Evolutionary conservation across 92 coral and sea anemone species (phyloP).

Genomic region (Parazoanthus atlanticus): DNA sequence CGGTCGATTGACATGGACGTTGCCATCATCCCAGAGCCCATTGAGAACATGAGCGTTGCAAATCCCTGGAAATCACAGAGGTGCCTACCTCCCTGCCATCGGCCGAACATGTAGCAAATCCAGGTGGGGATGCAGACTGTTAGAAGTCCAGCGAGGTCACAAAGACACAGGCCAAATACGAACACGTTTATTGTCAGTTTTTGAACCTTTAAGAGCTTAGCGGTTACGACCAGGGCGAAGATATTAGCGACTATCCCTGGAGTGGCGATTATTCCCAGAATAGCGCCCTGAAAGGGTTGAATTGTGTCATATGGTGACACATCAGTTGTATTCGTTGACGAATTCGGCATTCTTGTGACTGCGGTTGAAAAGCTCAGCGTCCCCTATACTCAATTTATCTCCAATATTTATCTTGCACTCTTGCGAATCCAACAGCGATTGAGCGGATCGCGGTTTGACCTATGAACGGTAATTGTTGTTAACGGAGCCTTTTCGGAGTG

Average conservation of each 20-base stretch:
- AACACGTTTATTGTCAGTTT: constrained; percentile 78
- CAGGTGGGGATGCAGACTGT: constrained; percentile 75
- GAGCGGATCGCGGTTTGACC: not conserved
- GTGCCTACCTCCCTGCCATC: constrained; percentile 70
- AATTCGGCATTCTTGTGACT: not conserved
- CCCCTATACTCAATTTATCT: not conserved
- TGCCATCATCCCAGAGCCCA: constrained; percentile 78
- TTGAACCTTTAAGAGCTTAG: constrained; percentile 62
- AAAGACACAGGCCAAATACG: constrained; percentile 72
- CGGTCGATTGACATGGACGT: constrained; percentile 80
- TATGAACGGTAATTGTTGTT: not conserved
- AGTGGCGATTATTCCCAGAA: constrained; percentile 46
- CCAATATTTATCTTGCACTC: not conserved
- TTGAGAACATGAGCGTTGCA: constrained; percentile 63
- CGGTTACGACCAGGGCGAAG: constrained; percentile 75
- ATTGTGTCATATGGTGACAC: constrained; percentile 32
- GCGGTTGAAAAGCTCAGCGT: no score
- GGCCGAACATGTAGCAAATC: constrained; percentile 65
- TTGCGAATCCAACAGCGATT: not conserved
- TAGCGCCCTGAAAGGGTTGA: constrained; percentile 44
- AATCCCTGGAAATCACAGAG: constrained; percentile 87
- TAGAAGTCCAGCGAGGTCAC: constrained; percentile 68
- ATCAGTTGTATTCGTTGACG: constrained; percentile 24
- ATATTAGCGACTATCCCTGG: constrained; percentile 75
- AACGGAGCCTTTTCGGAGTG: not conserved